These are phyloP conservation scores for Listronotus bonariensis DNA, from an alignment of 1,140 invertebrate genomes.

Conservation along the genomic window DNA sequence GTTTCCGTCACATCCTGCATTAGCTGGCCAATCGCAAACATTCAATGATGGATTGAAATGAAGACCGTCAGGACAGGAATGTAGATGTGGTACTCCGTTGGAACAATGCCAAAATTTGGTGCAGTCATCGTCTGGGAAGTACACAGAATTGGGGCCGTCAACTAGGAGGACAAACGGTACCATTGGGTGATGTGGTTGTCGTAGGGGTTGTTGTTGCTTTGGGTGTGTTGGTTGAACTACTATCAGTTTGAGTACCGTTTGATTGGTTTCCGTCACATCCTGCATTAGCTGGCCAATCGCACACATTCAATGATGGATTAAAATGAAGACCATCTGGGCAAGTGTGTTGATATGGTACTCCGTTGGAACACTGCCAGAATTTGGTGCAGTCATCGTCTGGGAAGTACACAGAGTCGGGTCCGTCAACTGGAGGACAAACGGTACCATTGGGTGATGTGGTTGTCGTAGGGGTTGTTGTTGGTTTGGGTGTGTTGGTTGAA, in stretches of 20 bases:
- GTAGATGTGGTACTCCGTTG: no score
- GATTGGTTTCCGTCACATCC: slow-evolving; percentile 23
- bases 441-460: not conserved
- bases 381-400: slow-evolving; percentile 57
- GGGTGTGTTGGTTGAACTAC: no score
- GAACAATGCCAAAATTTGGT: no score
- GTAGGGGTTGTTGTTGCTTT: no score
- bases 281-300: slow-evolving; percentile 58
- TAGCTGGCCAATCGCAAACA: slow-evolving; percentile 57
- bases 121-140: no score
- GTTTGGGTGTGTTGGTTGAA: not conserved
- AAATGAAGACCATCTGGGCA: slow-evolving; percentile 62
- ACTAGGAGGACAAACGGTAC: no score
- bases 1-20: slow-evolving; percentile 16
- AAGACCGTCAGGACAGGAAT: no score
- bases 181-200: no score
- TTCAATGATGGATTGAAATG: no score
- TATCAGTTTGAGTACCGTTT: slow-evolving; percentile 8
- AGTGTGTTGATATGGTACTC: slow-evolving; percentile 54
- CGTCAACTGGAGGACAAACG: slow-evolving; percentile 35
- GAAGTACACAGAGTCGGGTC: slow-evolving; percentile 32
- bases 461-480: not conserved
- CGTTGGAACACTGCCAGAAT: slow-evolving; percentile 64
- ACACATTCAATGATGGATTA: slow-evolving; percentile 58
- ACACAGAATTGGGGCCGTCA: no score